Percentiles rank a stretch among this genome's conserved stretches.
phyloP scores from a whole-genome alignment of 2,888 invertebrate genomes.

The Heteromurus nitidus region DNA sequence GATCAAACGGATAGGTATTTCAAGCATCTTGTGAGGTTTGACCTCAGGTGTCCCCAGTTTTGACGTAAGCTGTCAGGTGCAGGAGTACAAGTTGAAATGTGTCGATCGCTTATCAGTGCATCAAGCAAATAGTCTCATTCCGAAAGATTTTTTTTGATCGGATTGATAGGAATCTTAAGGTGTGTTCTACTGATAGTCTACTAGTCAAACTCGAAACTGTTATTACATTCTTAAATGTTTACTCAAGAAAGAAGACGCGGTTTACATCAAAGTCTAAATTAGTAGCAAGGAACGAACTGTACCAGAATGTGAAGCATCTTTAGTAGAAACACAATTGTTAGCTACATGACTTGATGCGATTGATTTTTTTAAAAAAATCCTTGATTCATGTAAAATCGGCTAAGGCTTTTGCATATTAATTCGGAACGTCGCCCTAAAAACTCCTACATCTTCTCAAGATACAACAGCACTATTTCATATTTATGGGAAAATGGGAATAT shows the following conservation, averaged over 20 bases:
- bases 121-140: background rate
- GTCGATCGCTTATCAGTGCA: background rate
- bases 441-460: background rate
- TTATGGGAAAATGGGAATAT: constrained; percentile 26
- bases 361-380: background rate
- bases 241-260: no score
- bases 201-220: no score
- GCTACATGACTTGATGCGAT: no score
- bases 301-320: no score
- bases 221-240: no score
- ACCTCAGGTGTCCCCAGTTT: constrained; percentile 17
- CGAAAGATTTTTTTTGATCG: background rate
- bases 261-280: no score
- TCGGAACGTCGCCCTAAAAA: background rate
- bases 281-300: no score
- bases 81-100: background rate
- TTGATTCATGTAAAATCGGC: constrained; percentile 51
- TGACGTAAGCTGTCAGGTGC: background rate
- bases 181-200: no score
- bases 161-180: constrained; percentile 19
- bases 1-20: background rate
- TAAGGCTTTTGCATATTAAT: constrained; percentile 35
- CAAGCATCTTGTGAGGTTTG: constrained; percentile 6
- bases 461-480: background rate
- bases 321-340: no score